Evolutionary conservation across 1,140 invertebrate genomes (phyloP).

Genomic region (Nebria ingens): DNA sequence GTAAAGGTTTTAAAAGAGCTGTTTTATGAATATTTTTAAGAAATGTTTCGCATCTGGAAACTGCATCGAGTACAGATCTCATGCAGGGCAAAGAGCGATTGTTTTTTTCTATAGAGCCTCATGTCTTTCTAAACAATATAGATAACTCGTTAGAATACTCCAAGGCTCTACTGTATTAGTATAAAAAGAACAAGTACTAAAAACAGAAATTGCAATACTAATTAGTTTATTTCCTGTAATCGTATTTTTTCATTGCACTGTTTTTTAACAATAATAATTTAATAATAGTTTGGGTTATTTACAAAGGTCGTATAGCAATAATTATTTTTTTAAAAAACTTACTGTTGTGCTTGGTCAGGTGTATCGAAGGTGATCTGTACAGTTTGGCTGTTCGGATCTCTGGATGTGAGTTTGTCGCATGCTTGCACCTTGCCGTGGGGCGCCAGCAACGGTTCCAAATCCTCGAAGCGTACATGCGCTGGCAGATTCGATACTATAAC

Average conservation of each 20-base stretch:
- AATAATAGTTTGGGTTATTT: too few species aligned
- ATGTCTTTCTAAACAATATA: neutral
- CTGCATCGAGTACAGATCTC: neutral
- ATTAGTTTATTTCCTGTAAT: too few species aligned
- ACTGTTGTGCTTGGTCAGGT: slow-evolving; percentile 81
- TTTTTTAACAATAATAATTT: too few species aligned
- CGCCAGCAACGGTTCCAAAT: slow-evolving; percentile 70
- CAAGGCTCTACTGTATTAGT: too few species aligned
- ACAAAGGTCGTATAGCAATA: too few species aligned
- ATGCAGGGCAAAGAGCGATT: neutral
- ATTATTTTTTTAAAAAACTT: too few species aligned
- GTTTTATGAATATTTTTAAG: too few species aligned
- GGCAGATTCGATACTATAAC: slow-evolving; percentile 81
- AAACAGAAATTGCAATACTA: too few species aligned
- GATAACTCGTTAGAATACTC: too few species aligned
- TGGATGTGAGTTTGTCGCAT: slow-evolving; percentile 71
- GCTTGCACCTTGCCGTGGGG: slow-evolving; percentile 72
- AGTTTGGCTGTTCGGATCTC: slow-evolving; percentile 65
- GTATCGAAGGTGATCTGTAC: slow-evolving; percentile 80
- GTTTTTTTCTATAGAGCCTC: neutral
- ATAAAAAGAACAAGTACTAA: too few species aligned
- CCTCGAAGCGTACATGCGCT: slow-evolving; percentile 66
- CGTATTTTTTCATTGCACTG: too few species aligned
- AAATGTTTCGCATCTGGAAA: neutral
- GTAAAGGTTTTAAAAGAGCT: too few species aligned